Evolutionary conservation across 1,140 invertebrate species (phyloP), one percentile per base, ranked within the genome.

Genomic region (Phenacoccus solenopsis): DNA sequence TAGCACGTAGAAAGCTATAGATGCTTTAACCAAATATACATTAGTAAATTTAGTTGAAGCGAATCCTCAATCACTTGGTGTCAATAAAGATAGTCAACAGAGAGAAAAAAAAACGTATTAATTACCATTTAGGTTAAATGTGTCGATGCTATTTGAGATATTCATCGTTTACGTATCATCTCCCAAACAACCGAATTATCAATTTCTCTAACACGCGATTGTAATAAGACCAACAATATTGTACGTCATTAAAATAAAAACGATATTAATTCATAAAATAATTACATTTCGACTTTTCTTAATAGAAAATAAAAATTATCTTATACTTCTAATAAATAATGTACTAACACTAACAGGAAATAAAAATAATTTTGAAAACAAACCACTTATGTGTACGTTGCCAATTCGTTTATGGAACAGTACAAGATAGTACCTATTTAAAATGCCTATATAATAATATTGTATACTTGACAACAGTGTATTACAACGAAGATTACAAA

Each of bases 51-150:
- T n/a, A n/a, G n/a, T n/a, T n/a, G n/a, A n/a, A n/a, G n/a, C n/a
- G n/a, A n/a, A n/a, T n/a, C n/a, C n/a, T n/a, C n/a, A n/a, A n/a
- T n/a, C n/a, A n/a, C n/a, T n/a, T n/a, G n/a, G n/a, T n/a, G n/a
- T n/a, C n/a, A n/a, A n/a, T n/a, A n/a, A n/a, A 49, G 32, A 70
- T 38, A 68, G 61, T 28, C 57, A 73, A 25, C n/a, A 35, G 28
- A 5, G 25, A 38, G 21, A 25, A 22, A 28, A 4, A 27, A 57
- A 32, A 21, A 67, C 5, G 12, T 28, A 35, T 57, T 22, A 74
- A 74, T 67, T 64, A 74, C 74, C 74, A 61, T 73, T 75, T 22
- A 75, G 73, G 67, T 75, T 74, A 71, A 75, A 75, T 22, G 72
- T 73, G 28, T 75, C 74, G 28, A 70, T 69, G 4, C 32, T 69